phyloP scores from a whole-genome alignment of 1,140 invertebrate species.

The Drosophila pruinosa region DNA sequence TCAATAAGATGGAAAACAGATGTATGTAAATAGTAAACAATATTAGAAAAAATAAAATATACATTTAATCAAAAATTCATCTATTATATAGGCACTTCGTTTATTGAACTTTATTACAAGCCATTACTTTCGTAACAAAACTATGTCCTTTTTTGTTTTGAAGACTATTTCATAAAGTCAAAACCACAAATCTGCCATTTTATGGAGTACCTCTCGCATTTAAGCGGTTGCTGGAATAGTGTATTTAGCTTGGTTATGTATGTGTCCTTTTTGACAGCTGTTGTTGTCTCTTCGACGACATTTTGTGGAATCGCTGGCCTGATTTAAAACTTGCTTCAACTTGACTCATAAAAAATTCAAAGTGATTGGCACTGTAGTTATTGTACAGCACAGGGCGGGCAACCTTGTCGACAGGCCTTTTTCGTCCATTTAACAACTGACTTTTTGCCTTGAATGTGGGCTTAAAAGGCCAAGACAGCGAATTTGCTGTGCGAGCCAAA shows the following conservation, averaged over 20 bases:
- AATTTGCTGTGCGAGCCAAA: constrained; percentile 1
- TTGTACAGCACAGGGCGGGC: neutral
- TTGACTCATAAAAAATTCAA: constrained; percentile 26
- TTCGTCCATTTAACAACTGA: neutral
- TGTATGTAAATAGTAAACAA: too few species aligned
- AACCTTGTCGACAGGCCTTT: neutral
- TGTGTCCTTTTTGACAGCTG: constrained; percentile 47
- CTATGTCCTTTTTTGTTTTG: too few species aligned
- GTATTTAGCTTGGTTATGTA: constrained; percentile 13
- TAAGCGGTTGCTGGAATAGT: neutral
- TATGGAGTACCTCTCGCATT: constrained; percentile 6
- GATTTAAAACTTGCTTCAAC: constrained; percentile 15
- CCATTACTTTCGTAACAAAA: too few species aligned
- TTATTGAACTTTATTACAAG: too few species aligned
- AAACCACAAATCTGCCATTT: neutral
- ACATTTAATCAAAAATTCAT: too few species aligned
- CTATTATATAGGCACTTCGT: too few species aligned
- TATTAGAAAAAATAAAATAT: too few species aligned
- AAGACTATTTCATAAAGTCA: too few species aligned
- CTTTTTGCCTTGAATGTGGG: neutral
- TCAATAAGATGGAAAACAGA: too few species aligned
- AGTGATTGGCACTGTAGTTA: neutral
- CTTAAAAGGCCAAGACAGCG: neutral
- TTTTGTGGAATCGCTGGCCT: constrained; percentile 24
- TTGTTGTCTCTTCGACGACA: constrained; percentile 11